Conservation (phyloP, 1,140 invertebrate genomes). For the Formica exsecta region DNA sequence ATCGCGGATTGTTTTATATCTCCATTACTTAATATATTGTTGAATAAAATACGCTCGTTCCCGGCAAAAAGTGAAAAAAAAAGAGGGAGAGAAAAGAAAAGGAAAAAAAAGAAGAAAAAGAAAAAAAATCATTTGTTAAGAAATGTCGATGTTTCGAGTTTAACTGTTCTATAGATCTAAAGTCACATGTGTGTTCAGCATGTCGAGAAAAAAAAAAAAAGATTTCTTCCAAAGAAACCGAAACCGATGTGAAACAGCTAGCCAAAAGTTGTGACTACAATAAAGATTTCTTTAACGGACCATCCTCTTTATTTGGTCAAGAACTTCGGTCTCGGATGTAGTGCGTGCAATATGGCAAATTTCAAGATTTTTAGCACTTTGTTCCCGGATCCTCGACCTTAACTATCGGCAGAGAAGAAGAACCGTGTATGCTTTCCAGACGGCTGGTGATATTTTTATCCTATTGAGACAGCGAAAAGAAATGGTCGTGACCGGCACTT, state of each 20-base stretch:
- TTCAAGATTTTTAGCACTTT: neutral
- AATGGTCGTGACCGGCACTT: constrained; percentile 56
- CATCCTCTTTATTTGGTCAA: neutral
- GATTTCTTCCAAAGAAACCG: neutral
- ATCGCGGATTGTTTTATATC: constrained; percentile 19
- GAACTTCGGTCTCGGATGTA: neutral
- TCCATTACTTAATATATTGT: constrained; percentile 45
- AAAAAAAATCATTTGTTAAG: neutral
- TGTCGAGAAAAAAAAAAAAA: neutral
- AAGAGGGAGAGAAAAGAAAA: no score
- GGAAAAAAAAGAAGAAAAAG: neutral
- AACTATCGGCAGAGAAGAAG: neutral
- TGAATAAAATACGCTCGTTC: constrained; percentile 3
- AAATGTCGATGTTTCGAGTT: constrained; percentile 10
- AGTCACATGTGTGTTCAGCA: no score
- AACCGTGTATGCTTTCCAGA: constrained; percentile 4
- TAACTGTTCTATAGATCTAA: neutral
- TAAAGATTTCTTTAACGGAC: neutral
- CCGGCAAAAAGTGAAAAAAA: neutral
- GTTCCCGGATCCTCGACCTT: neutral
- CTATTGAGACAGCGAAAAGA: constrained; percentile 67
- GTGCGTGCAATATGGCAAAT: constrained; percentile 1
- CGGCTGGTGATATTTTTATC: constrained; percentile 53
- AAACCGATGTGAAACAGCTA: neutral
- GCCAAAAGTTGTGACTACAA: neutral